Conservation (phyloP, 2,888 invertebrate genomes). For the Lissonota sp. region DNA sequence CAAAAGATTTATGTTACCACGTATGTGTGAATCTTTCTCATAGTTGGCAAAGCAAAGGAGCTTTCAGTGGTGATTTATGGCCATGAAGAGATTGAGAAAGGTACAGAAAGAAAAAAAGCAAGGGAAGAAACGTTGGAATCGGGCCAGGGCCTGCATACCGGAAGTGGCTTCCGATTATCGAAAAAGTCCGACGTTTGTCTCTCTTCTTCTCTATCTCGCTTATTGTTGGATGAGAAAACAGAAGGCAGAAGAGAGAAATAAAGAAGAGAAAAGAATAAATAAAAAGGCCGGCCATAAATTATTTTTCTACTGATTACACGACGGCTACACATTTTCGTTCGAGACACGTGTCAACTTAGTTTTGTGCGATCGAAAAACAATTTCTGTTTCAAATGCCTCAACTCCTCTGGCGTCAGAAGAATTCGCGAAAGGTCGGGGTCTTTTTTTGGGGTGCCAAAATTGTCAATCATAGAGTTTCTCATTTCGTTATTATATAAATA, state of each 20-base stretch:
- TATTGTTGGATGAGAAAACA: neutral
- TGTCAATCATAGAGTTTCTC: neutral
- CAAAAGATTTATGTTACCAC: neutral
- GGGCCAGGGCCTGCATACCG: conserved; percentile 64
- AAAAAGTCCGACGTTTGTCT: conserved; percentile 43
- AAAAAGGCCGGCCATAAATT: neutral
- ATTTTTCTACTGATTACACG: neutral
- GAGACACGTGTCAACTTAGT: conserved; percentile 28
- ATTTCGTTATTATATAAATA: neutral
- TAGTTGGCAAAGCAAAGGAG: neutral
- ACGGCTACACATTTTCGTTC: conserved; percentile 8
- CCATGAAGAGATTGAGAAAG: conserved; percentile 42
- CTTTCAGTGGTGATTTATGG: conserved; percentile 55
- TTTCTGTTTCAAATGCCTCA: neutral
- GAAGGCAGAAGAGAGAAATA: neutral
- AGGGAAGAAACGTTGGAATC: conserved; percentile 61
- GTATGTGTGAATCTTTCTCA: neutral
- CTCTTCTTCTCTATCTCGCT: neutral
- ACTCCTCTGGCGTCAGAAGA: conserved; percentile 14
- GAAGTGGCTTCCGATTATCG: conserved; percentile 67
- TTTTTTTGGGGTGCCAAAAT: conserved; percentile 28
- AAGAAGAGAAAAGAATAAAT: neutral
- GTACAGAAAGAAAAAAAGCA: conserved; percentile 23
- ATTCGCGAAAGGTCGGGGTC: conserved; percentile 12
- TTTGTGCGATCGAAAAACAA: neutral